Evolutionary conservation across 2,113 vertebrate species (phyloP).

Genomic region (Nannobrachium achirus): DNA sequence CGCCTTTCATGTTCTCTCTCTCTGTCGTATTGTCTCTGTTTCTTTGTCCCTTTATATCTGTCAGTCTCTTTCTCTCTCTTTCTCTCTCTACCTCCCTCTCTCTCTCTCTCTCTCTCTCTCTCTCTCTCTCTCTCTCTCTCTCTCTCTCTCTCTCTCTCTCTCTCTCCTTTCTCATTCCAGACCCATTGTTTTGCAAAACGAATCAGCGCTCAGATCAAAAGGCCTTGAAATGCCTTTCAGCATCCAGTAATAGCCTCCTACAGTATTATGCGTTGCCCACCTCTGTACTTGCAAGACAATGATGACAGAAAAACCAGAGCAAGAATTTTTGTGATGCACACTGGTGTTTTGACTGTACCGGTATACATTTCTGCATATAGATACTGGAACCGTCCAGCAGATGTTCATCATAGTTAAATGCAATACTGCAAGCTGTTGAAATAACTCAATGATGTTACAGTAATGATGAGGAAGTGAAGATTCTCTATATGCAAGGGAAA

Average conservation of each 20-base stretch:
- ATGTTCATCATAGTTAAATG: too few relatives aligned
- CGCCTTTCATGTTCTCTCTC: slow-evolving; percentile 2
- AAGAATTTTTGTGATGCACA: slow-evolving; percentile 15
- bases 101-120: slow-evolving; percentile 13
- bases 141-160: slow-evolving; percentile 11
- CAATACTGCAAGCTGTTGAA: too few relatives aligned
- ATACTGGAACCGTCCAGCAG: not conserved
- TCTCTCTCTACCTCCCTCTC: slow-evolving; percentile 8
- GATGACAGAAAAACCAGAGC: slow-evolving; percentile 1
- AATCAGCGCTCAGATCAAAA: slow-evolving; percentile 62
- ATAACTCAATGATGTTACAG: too few relatives aligned
- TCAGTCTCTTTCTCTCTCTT: not conserved
- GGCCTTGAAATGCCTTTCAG: slow-evolving; percentile 48
- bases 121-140: slow-evolving; percentile 6
- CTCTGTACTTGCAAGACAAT: slow-evolving; percentile 13
- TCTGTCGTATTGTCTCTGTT: too few relatives aligned
- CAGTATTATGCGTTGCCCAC: too few relatives aligned
- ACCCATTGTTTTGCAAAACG: slow-evolving; percentile 47
- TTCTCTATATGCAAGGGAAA: too few relatives aligned
- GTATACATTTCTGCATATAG: not conserved
- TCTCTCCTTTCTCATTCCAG: slow-evolving; percentile 22
- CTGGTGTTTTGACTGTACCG: not conserved
- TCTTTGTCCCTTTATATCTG: too few relatives aligned
- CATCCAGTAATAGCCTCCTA: slow-evolving; percentile 1
- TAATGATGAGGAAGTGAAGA: too few relatives aligned